Conservation (phyloP, 2,797 vertebrate species). For the Anas georgica region DNA sequence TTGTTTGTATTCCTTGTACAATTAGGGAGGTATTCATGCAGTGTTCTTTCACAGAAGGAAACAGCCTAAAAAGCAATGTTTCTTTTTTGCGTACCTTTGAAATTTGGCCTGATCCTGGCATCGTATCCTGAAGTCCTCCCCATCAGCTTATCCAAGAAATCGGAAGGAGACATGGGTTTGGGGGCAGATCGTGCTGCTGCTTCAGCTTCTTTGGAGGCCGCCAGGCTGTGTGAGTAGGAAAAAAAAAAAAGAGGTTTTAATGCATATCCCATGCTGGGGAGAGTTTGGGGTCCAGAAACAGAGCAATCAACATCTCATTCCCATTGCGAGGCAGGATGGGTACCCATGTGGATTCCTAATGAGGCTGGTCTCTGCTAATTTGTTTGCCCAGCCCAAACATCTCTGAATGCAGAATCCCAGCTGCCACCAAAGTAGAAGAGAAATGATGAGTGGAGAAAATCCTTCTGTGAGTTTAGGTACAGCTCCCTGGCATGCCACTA, state of each 20-base stretch:
- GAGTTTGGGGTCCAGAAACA: not conserved
- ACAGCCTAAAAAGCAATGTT: not conserved
- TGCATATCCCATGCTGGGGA: not conserved
- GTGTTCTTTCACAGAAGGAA: not conserved
- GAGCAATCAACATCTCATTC: not conserved
- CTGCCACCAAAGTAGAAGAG: constrained; percentile 26
- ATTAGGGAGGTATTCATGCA: not conserved
- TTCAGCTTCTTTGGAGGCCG: constrained; percentile 92
- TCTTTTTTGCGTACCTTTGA: constrained; percentile 88
- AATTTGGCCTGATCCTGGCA: constrained; percentile 98
- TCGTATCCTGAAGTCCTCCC: constrained; percentile 97
- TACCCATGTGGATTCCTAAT: constrained; percentile 52
- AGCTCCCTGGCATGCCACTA: constrained; percentile 18
- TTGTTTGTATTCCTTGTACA: not conserved
- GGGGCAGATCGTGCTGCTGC: constrained; percentile 91
- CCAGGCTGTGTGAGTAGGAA: constrained; percentile 86
- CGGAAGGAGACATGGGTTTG: constrained; percentile 95
- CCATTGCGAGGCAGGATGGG: constrained; percentile 7
- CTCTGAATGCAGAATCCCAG: constrained; percentile 48
- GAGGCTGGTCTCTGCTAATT: constrained; percentile 40
- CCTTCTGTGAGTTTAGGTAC: constrained; percentile 41
- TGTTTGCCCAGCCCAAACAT: constrained; percentile 69
- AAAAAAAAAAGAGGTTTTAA: constrained; percentile 72
- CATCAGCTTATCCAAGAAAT: constrained; percentile 99
- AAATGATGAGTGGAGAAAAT: constrained; percentile 56